Percentiles rank a stretch among this genome's conserved stretches.
Evolutionary conservation across 92 coral and sea anemone species (phyloP).

Genomic region (Phymanthus crucifer): DNA sequence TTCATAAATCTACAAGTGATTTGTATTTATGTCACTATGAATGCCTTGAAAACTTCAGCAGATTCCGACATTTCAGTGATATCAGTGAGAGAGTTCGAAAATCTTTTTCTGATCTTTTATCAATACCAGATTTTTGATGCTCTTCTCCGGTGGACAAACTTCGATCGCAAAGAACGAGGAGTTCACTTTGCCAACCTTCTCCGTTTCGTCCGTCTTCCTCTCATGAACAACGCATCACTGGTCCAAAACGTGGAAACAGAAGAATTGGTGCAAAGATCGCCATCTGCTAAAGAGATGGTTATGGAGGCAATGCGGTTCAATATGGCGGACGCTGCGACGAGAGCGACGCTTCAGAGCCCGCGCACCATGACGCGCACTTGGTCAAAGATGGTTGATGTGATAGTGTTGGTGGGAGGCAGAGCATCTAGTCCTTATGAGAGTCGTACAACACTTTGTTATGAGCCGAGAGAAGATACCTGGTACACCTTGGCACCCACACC

Average conservation of each 20-base stretch:
- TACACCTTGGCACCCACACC: constrained; percentile 59
- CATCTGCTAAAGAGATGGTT: constrained; percentile 73
- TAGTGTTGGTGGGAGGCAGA: constrained; percentile 75
- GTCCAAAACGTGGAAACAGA: constrained; percentile 59
- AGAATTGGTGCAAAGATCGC: constrained; percentile 78
- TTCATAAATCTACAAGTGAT: no score
- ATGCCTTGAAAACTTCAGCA: neutral
- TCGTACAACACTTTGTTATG: constrained; percentile 71
- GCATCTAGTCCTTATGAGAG: constrained; percentile 54
- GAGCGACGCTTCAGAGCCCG: constrained; percentile 46
- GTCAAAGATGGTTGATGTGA: constrained; percentile 69
- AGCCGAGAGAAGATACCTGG: constrained; percentile 62
- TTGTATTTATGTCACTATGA: neutral
- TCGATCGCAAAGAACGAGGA: constrained; percentile 69
- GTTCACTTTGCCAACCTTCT: constrained; percentile 80
- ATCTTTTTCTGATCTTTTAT: neutral
- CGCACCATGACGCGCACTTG: constrained; percentile 74
- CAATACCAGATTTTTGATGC: constrained; percentile 60
- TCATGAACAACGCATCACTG: constrained; percentile 38
- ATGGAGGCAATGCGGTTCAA: constrained; percentile 74
- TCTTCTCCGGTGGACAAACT: constrained; percentile 72
- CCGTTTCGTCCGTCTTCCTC: constrained; percentile 70
- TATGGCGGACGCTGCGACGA: constrained; percentile 39
- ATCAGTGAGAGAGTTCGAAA: neutral
- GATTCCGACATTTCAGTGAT: neutral